A percentile compares a stretch with the other conserved stretches of the same genome.
phyloP scores from a whole-genome alignment of 2,888 invertebrate genomes.

The Pardosa pseudoannulata region DNA sequence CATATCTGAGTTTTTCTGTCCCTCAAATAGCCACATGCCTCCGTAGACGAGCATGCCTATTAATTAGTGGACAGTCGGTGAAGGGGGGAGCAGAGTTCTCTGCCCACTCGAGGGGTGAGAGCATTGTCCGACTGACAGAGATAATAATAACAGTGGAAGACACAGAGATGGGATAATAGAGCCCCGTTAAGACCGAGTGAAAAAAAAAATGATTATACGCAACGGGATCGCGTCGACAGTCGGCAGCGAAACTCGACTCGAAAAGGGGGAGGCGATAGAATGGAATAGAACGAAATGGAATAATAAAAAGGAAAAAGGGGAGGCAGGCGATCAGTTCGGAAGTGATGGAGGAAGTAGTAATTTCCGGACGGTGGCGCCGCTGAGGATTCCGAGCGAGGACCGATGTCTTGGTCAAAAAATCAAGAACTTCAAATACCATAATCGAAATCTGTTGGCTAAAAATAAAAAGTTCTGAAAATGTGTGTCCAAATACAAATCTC shows the following conservation, averaged over 20 bases:
- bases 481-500: no score
- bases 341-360: conserved; percentile 67
- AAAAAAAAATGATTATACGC: not conserved
- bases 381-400: no score
- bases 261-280: not conserved
- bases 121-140: conserved; percentile 12
- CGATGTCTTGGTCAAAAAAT: no score
- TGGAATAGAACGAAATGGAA: no score
- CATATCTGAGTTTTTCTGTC: no score
- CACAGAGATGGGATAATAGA: conserved; percentile 5
- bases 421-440: no score
- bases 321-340: conserved; percentile 32
- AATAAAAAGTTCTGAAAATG: no score
- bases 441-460: no score
- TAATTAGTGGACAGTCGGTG: no score
- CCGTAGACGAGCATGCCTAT: no score
- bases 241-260: not conserved
- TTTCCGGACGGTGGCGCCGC: conserved; percentile 50
- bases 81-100: no score
- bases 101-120: not conserved
- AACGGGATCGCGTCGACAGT: not conserved
- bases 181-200: not conserved
- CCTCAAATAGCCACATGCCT: no score
- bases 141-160: conserved; percentile 12
- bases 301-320: conserved; percentile 23